These are phyloP conservation scores for Trachelus troglodyta DNA, from an alignment of 2,888 invertebrate genomes.

Conservation along the genomic window DNA sequence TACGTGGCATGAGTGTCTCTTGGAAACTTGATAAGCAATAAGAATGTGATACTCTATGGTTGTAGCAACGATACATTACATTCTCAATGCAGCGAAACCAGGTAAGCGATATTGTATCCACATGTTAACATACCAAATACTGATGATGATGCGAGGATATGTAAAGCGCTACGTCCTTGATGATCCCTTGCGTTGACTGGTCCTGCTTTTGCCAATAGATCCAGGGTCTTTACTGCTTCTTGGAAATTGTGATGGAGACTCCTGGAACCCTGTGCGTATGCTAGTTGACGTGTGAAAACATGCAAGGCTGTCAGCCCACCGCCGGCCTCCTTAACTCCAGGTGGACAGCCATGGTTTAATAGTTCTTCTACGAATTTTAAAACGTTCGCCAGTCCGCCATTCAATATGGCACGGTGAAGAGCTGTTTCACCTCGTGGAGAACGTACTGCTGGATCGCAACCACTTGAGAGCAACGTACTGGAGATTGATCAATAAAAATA, in stretches of 20 bases:
- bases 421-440: slow-evolving; percentile 62
- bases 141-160: slow-evolving; percentile 54
- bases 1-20: neutral
- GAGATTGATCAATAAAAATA: slow-evolving; percentile 3
- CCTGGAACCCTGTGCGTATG: slow-evolving; percentile 45
- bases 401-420: slow-evolving; percentile 56
- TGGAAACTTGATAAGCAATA: neutral
- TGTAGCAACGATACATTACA: neutral
- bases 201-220: slow-evolving; percentile 51
- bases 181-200: slow-evolving; percentile 57
- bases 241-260: slow-evolving; percentile 48
- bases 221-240: slow-evolving; percentile 48
- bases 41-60: neutral
- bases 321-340: slow-evolving; percentile 57
- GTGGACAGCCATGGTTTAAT: slow-evolving; percentile 55
- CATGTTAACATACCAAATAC: slow-evolving; percentile 37
- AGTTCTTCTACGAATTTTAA: slow-evolving; percentile 53
- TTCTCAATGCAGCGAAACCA: neutral
- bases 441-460: slow-evolving; percentile 57
- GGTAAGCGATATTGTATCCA: neutral
- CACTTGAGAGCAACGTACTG: slow-evolving; percentile 49
- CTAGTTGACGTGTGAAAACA: slow-evolving; percentile 52
- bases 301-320: slow-evolving; percentile 58
- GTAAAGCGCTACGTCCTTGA: slow-evolving; percentile 56
- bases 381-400: slow-evolving; percentile 47